Base-by-base conservation (phyloP, 2,797 vertebrate genomes). In the Melanotaenia pygmaea region DNA sequence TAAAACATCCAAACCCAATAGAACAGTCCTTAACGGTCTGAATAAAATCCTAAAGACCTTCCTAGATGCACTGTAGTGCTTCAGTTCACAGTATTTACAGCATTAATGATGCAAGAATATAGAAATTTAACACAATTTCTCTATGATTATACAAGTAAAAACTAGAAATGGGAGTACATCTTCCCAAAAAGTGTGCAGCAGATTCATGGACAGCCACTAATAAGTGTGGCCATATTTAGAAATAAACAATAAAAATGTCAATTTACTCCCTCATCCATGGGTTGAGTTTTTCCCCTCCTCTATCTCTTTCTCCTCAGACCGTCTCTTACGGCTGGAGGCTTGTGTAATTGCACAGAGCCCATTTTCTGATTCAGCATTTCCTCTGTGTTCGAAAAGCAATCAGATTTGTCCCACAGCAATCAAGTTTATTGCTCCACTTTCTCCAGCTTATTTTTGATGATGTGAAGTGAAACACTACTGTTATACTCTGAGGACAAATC, bases 361-460 rank as follows among this genome's bases (percentile, higher is more conserved):
- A 72, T 82, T 79, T 82, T 88, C 79, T 80, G 80, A 89, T 81
- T 90, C 82, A 87, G 86, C 84, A 74, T 79, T 84, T 86, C 79
- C 66, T 35, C 77, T 5, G 28, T 45, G 69, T 82, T 72, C 74
- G 64, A 76, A 85, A 90, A 86, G 83, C 82, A 88, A 86, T 91
- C 83, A 81, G 70, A 74, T 65, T 50, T 62, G 79, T 86, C 83
- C 84, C 74, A 66, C 35, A 45, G 89, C 76, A 35, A 68, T 69
- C 12, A 8, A 34, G 51, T 79, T 86, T 86, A 88, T 86, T 76
- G 83, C 83, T 84, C 77, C 45, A 0, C 70, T 81, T 20, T 3
- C 69, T 72, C 59, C 1, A 5, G 85, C 76, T 81, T 83, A 82
- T 85, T 85, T 88, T 73, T 67, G 59, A 72, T 32, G 65, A 80